Conservation (phyloP, 2,888 invertebrate species). For the Elaeidobius kamerunicus region DNA sequence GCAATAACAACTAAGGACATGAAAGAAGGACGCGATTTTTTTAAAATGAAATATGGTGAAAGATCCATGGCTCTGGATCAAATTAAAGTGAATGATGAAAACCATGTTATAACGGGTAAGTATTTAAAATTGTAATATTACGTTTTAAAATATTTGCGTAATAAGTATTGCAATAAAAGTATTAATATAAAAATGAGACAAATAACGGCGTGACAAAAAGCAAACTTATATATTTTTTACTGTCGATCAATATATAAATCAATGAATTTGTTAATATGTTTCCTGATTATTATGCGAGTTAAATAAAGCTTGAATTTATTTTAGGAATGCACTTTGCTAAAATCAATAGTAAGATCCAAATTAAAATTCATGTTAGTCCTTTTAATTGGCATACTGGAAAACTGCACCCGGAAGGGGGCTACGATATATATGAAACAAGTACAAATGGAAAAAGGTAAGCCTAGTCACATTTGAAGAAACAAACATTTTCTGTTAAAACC, state of each 20-base stretch:
- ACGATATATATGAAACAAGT: conserved; percentile 10
- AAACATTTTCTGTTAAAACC: neutral
- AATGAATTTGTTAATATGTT: too few relatives aligned
- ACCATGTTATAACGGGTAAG: conserved; percentile 72
- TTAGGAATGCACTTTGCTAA: conserved; percentile 66
- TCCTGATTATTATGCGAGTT: too few relatives aligned
- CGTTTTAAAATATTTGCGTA: too few relatives aligned
- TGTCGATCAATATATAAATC: too few relatives aligned
- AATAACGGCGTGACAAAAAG: too few relatives aligned
- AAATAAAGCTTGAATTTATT: too few relatives aligned
- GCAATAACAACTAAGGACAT: conserved; percentile 54
- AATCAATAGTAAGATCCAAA: conserved; percentile 74
- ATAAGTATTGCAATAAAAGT: too few relatives aligned
- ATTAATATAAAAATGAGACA: too few relatives aligned
- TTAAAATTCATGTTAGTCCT: conserved; percentile 75
- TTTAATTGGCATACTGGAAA: conserved; percentile 57
- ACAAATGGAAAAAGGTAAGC: conserved; percentile 14
- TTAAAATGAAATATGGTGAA: conserved; percentile 69
- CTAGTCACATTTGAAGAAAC: neutral
- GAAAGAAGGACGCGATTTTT: conserved; percentile 65
- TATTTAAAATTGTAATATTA: too few relatives aligned
- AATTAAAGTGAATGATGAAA: conserved; percentile 58
- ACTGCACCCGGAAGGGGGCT: conserved; percentile 1
- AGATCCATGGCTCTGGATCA: conserved; percentile 80
- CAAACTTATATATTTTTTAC: too few relatives aligned